A percentile compares a stretch with the other conserved stretches of the same genome.
Evolutionary conservation across 2,113 vertebrate species (phyloP).

Genomic region (Pelusios castaneus): DNA sequence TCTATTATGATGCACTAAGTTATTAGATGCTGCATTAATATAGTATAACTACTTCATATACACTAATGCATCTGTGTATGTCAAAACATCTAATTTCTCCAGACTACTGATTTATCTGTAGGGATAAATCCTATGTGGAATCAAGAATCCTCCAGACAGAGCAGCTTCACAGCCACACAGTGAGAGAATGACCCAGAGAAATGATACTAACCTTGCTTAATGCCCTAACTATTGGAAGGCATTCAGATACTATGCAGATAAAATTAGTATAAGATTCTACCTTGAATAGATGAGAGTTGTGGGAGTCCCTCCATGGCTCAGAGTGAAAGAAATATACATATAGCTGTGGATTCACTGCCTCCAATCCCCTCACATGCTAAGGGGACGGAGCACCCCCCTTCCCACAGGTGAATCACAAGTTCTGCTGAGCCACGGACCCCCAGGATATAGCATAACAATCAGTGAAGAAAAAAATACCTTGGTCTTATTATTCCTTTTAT

Average conservation of each 20-base stretch:
- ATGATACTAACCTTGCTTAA: neutral
- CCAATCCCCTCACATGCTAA: neutral
- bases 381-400: neutral
- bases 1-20: neutral
- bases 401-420: neutral
- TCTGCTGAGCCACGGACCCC: neutral
- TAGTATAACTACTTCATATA: neutral
- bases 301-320: neutral
- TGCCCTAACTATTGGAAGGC: neutral
- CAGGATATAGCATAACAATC: neutral
- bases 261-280: accelerated
- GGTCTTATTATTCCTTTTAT: constrained; percentile 87
- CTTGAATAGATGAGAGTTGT: accelerated
- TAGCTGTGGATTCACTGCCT: neutral
- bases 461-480: constrained; percentile 41
- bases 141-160: neutral
- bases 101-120: neutral
- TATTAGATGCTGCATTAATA: neutral
- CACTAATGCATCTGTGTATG: neutral
- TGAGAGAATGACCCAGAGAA: neutral
- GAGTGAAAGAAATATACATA: neutral
- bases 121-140: neutral
- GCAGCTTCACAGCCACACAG: neutral
- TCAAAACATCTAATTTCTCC: neutral
- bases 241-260: neutral